Conservation (phyloP, 2,113 vertebrate genomes). For the Syngnathus typhle region DNA sequence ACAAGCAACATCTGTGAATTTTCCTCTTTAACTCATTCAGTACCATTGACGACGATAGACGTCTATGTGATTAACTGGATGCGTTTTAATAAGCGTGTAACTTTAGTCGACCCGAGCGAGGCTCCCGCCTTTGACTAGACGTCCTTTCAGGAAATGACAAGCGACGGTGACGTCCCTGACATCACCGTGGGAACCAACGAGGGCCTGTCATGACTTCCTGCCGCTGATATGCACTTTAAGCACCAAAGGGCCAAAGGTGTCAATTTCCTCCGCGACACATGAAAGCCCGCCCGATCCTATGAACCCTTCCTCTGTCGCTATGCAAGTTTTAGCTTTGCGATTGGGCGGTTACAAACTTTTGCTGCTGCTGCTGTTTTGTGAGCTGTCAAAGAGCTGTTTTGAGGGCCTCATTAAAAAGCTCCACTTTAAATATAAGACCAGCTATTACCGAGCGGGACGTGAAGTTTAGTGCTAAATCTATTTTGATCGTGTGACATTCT, state of each 20-base stretch:
- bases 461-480: conserved; percentile 34
- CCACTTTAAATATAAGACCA: conserved; percentile 49
- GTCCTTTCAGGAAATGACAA: conserved; percentile 23
- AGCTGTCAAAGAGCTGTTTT: conserved; percentile 48
- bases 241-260: conserved; percentile 9
- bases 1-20: neutral
- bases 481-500: conserved; percentile 36
- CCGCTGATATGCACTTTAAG: conserved; percentile 16
- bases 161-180: conserved; percentile 10
- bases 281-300: neutral
- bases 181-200: conserved; percentile 12
- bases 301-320: neutral
- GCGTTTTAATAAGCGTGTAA: too few relatives aligned
- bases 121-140: neutral
- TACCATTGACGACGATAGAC: too few relatives aligned
- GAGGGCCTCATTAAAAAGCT: conserved; percentile 47
- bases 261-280: conserved; percentile 2
- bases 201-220: conserved; percentile 20
- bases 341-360: neutral
- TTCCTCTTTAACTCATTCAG: neutral
- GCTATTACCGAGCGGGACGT: conserved; percentile 44
- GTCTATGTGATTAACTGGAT: too few relatives aligned
- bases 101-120: neutral
- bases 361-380: conserved; percentile 20
- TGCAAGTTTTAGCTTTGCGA: neutral